phyloP scores from a whole-genome alignment of 2,113 vertebrate genomes.

The Ploceus nigricollis region DNA sequence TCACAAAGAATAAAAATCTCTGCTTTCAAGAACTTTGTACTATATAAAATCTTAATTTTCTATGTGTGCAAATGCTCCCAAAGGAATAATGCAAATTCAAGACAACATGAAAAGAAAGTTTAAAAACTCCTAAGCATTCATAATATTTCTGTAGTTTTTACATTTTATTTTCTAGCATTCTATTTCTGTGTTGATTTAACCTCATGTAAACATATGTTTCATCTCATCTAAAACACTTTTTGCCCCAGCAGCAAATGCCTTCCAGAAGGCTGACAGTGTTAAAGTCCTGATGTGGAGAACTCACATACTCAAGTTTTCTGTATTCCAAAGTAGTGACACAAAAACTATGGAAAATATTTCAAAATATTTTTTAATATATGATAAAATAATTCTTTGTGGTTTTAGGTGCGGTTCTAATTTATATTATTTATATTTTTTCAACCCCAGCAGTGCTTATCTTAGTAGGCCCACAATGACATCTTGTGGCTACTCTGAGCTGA shows the following conservation, averaged over 20 bases:
- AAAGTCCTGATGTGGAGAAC: neutral
- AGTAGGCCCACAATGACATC: slow-evolving; percentile 39
- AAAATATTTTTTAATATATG: neutral
- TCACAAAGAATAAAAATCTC: neutral
- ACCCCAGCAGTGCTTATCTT: neutral
- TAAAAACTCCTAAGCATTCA: neutral
- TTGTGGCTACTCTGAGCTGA: slow-evolving; percentile 35
- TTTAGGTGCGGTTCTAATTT: neutral
- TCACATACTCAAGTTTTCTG: neutral
- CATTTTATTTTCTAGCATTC: neutral
- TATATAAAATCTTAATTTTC: neutral
- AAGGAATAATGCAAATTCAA: neutral
- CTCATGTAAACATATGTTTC: neutral
- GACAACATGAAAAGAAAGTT: neutral
- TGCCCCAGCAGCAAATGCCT: accelerated
- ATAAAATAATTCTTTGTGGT: neutral
- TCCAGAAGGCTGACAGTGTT: neutral
- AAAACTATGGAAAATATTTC: neutral
- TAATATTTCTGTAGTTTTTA: neutral
- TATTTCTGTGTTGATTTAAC: neutral
- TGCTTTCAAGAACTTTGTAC: neutral
- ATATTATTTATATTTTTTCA: neutral
- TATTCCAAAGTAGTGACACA: neutral
- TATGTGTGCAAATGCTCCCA: neutral
- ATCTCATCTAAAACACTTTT: neutral